Base-by-base conservation (phyloP, 1,140 invertebrate genomes). In the Camponotus pennsylvanicus region DNA sequence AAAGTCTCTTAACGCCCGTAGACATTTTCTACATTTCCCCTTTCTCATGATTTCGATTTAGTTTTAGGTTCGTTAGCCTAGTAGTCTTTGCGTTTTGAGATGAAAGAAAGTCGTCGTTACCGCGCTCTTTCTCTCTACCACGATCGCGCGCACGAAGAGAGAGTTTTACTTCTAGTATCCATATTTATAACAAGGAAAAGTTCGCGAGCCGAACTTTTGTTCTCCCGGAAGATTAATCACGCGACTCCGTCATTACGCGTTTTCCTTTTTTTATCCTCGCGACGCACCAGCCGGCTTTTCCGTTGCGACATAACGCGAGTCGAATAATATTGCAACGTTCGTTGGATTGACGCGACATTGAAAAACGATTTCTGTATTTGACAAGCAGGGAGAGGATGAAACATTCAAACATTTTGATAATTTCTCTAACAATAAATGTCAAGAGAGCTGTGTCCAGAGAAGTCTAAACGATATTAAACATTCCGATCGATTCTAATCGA, bases 111-210 rank as follows among this genome's bases (percentile, higher is more conserved):
- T 37, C 32, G 42, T 66, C 45, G 71, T 85, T 85, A 85, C 66
- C n/a, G 45, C 76, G 59, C 40, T 34, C 18, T 76, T 40, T 59
- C 73, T 55, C 71, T 42, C 59, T 59, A 75, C 7, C 55, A 55
- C 11, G 6, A 13, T 45, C 42, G 9, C 76, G 59, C 40, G 15
- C 57, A 59, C 42, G 45, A 13, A 63, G 9, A 61, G 6, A 59
- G 59, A 85, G 66, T 85, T 85, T 85, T 78, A 45, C 34, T 45
- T n/a, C 15, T 6, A 11, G 15, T 78, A 78, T 85, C 61, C 73
- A 67, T 85, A 85, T 85, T 85, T 85, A 52, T 52, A 85, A 85
- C 82, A 85, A 85, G 82, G 73, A 55, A 78, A 78, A 78, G 61
- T 77, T 85, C 40, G 34, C 71, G 27, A 32, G 61, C 21, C 82